Base-by-base conservation (phyloP, 2,888 invertebrate genomes). In the Acanthosepion lycidas region DNA sequence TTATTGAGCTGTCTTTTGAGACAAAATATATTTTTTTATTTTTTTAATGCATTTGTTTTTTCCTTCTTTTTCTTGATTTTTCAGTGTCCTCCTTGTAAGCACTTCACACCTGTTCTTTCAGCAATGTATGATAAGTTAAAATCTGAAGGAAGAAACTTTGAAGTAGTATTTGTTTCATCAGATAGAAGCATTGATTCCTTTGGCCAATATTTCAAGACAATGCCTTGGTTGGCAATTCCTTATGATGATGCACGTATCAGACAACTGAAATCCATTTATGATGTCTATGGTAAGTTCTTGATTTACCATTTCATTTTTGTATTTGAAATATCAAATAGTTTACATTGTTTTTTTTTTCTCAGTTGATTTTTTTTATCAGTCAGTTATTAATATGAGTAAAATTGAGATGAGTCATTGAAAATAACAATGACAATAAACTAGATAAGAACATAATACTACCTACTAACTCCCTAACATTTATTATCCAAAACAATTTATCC, bases 71-170 rank as follows among this genome's bases (percentile, higher is more conserved):
- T 64, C 64, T 64, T 64, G 8, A 59, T 94, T 97, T 42, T 98
- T 92, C 98, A 99, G 99, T 99, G 99, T 97, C 99, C 99, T 0
- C 99, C 99, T 0, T 99, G 99, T 97, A 98, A 98, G 96, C 98
- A 98, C 26, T 99, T 99, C 97, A 98, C 98, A 0, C 98, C 98
- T 8, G 98, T 98, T 96, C 98, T 99, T 95, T 98, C 98, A 95
- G 98, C 98, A n/a, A 98, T 98, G 94, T 98, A 99, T 96, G 97
- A 98, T 12, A 98, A 98, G 94, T 98, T 99, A 96, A 98, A 98
- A 96, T 98, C 98, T 94, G 98, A 98, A 49, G 98, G 98, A 78
- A 96, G 96, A 94, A 98, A 98, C 95, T 98, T 99, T 96, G 98
- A 98, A 97, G 98, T 99, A 94, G 98, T 99, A 95, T 98, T 99